Percentiles rank a stretch among this genome's conserved stretches.
Evolutionary conservation across 2,888 invertebrate genomes (phyloP).

Genomic region (Drymonia ruficornis): DNA sequence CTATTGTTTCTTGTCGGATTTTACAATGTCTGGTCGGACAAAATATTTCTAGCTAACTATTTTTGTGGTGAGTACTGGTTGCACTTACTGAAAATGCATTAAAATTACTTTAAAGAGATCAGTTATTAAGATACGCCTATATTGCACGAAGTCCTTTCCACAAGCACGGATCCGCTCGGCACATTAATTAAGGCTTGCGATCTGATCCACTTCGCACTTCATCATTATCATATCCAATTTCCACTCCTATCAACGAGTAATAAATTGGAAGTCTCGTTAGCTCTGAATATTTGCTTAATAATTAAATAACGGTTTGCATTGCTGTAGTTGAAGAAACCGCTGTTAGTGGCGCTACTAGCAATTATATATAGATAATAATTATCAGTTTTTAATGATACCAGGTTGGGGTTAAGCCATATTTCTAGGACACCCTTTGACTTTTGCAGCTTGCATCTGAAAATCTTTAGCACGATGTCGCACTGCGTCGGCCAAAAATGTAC

Average conservation of each 20-base stretch:
- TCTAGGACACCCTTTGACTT: background rate
- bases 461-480: background rate
- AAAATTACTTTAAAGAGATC: too few species aligned
- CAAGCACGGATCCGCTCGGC: background rate
- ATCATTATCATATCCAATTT: background rate
- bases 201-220: background rate
- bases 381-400: too few species aligned
- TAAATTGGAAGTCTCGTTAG: background rate
- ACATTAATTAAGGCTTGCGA: conserved; percentile 1
- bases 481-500: conserved; percentile 1
- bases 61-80: background rate
- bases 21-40: background rate
- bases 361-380: too few species aligned
- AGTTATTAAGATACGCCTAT: background rate
- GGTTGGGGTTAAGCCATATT: background rate
- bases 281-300: background rate
- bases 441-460: background rate
- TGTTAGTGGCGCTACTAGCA: too few species aligned
- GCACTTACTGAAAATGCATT: background rate
- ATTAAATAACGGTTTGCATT: background rate
- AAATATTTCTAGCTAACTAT: too few species aligned
- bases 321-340: too few species aligned
- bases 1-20: background rate
- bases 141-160: background rate
- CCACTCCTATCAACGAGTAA: background rate